Conservation (phyloP, 2,797 vertebrate genomes). For the Phoxinus dragarum region DNA sequence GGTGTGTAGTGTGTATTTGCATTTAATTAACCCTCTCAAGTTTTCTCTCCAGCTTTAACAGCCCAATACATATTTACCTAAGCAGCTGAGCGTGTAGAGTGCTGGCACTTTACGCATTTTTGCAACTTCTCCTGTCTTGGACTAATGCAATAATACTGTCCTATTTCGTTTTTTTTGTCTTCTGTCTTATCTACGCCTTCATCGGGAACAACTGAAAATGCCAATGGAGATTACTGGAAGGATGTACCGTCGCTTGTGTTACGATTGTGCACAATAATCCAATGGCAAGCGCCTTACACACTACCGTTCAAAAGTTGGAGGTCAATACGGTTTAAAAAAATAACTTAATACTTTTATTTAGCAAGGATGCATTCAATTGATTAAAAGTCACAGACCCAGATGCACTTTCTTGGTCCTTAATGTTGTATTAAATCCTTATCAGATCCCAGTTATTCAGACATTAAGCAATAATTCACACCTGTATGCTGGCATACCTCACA, state of each 20-base stretch:
- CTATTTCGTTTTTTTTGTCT: slow-evolving; percentile 21
- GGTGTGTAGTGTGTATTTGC: slow-evolving; percentile 33
- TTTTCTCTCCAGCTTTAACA: slow-evolving; percentile 25
- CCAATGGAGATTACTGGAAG: slow-evolving; percentile 33
- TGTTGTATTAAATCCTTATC: slow-evolving; percentile 27
- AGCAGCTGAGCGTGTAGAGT: slow-evolving; percentile 48
- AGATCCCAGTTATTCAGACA: slow-evolving; percentile 4
- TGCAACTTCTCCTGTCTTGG: slow-evolving; percentile 28
- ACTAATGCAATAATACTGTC: slow-evolving; percentile 46
- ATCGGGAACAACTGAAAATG: slow-evolving; percentile 36
- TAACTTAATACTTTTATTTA: background rate
- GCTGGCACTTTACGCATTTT: slow-evolving; percentile 49
- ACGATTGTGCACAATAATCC: background rate
- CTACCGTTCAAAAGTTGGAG: background rate
- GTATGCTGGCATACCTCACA: slow-evolving; percentile 48
- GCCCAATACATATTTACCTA: slow-evolving; percentile 50
- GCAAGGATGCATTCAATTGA: background rate
- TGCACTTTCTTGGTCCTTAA: background rate
- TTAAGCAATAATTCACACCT: slow-evolving; percentile 47
- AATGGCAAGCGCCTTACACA: background rate
- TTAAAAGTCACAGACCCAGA: background rate
- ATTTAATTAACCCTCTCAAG: slow-evolving; percentile 56
- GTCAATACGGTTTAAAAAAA: background rate
- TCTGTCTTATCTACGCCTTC: slow-evolving; percentile 15
- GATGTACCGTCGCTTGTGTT: background rate